Percentiles rank a stretch among this genome's conserved stretches.
Conservation (phyloP, 1,140 invertebrate genomes). For the Heliconius melpomene region DNA sequence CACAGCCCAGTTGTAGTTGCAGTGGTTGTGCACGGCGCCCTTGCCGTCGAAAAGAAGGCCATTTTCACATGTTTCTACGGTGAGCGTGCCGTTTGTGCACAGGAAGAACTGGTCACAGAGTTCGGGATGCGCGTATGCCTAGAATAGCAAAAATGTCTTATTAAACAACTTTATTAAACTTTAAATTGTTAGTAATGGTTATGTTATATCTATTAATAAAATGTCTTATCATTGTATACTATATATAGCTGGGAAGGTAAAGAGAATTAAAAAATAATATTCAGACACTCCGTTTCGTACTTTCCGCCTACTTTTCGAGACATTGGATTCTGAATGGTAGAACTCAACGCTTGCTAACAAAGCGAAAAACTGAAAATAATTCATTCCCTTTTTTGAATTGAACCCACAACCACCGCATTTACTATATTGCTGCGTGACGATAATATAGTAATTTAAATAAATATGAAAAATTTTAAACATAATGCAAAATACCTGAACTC, state of each 20-base stretch:
- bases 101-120: constrained; percentile 93
- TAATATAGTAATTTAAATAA: not conserved
- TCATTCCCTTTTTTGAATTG: no score
- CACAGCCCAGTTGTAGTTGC: constrained; percentile 96
- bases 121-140: constrained; percentile 92
- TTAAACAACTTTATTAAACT: not conserved
- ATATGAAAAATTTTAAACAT: not conserved
- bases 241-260: no score
- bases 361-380: no score
- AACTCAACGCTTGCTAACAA: no score
- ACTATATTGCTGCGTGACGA: no score
- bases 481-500: constrained; percentile 81
- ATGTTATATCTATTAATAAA: not conserved
- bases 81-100: constrained; percentile 94
- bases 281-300: no score
- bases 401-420: no score
- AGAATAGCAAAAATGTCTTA: constrained; percentile 56
- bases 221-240: no score
- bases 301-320: no score
- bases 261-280: no score
- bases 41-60: constrained; percentile 95
- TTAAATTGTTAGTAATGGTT: no score
- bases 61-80: constrained; percentile 94
- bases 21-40: constrained; percentile 93
- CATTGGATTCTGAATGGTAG: no score